Evolutionary conservation across 2,888 invertebrate species (phyloP).

Genomic region (Subacronicta megacephala): DNA sequence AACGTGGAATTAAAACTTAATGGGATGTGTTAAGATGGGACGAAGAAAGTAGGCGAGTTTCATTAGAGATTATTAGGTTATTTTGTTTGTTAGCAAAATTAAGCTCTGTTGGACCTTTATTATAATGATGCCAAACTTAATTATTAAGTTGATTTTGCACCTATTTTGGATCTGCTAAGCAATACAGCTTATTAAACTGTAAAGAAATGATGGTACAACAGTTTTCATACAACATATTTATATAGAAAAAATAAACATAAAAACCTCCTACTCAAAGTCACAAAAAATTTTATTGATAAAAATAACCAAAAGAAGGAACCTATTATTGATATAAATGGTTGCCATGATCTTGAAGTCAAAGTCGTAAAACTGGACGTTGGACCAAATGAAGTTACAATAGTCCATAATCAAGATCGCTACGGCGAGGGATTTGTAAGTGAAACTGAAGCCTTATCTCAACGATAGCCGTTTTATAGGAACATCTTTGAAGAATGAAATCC

Average conservation of each 20-base stretch:
- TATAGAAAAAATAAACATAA: no score
- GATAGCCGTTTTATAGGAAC: conserved; percentile 14
- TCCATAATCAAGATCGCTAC: conserved; percentile 35
- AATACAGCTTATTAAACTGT: no score
- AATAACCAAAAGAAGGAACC: not conserved
- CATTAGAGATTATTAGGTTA: conserved; percentile 37
- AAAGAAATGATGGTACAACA: no score
- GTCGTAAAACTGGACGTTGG: conserved; percentile 23
- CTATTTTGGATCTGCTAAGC: no score
- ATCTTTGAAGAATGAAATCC: conserved; percentile 12
- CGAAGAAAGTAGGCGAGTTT: conserved; percentile 32
- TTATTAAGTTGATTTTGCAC: no score
- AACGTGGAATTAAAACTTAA: conserved; percentile 66
- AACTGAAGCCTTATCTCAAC: conserved; percentile 30
- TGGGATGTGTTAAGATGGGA: conserved; percentile 52
- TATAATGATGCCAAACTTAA: no score
- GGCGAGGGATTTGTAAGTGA: conserved; percentile 38
- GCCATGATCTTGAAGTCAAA: not conserved
- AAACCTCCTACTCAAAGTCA: no score
- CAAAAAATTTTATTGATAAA: not conserved
- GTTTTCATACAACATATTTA: no score
- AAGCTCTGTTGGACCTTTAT: not conserved
- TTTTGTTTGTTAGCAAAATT: conserved; percentile 22
- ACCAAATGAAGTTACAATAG: conserved; percentile 38
- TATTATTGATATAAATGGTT: conserved; percentile 2